These are phyloP conservation scores for Tyto alba DNA, from an alignment of 2,113 vertebrate genomes.

Conservation along the genomic window DNA sequence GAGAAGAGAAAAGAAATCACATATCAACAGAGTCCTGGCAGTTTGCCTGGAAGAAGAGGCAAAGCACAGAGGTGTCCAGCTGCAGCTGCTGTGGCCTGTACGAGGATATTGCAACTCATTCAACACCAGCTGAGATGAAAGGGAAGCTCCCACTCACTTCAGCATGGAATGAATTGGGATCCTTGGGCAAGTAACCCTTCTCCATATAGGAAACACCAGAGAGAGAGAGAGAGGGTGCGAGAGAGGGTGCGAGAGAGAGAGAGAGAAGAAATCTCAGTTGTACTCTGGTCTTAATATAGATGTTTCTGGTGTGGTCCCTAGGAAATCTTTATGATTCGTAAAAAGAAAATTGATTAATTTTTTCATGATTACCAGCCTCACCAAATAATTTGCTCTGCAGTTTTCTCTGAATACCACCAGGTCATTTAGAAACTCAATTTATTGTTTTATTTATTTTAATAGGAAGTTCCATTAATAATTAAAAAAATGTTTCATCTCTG, in stretches of 20 bases:
- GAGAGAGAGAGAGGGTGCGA: neutral
- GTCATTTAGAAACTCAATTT: neutral
- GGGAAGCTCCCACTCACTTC: neutral
- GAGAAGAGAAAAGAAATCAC: neutral
- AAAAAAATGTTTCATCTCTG: neutral
- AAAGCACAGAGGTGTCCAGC: neutral
- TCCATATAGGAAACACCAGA: neutral
- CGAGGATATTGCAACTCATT: neutral
- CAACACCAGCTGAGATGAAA: neutral
- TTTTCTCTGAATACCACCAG: neutral
- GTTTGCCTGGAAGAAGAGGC: neutral
- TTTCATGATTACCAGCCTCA: neutral
- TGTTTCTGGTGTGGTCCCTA: neutral
- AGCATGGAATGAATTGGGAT: neutral
- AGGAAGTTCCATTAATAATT: neutral
- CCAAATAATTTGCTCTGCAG: neutral
- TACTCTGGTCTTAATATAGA: neutral
- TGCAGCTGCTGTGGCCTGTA: neutral
- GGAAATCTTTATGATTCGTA: neutral
- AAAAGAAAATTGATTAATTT: neutral
- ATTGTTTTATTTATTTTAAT: slow-evolving; percentile 32
- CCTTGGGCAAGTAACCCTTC: neutral
- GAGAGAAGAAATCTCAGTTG: neutral
- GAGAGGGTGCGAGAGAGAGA: no score
- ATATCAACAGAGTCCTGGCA: neutral